Conservation (phyloP, 2,797 vertebrate species). For the Podarcis lilfordi region DNA sequence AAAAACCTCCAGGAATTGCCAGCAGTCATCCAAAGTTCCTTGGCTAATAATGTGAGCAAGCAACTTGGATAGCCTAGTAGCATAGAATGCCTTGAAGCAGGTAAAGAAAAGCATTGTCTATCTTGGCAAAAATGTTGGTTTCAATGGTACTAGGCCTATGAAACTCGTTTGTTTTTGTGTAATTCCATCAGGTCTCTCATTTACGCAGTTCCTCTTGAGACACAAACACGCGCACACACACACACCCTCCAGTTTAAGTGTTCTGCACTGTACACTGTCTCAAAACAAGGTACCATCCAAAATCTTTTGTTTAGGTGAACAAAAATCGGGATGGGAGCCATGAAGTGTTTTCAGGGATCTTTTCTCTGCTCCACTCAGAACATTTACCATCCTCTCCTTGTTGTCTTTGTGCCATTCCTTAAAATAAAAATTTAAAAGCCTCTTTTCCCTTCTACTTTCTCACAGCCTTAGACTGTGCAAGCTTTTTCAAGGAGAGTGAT, state of each 20-base stretch:
- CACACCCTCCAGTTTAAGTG: background rate
- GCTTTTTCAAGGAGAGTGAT: background rate
- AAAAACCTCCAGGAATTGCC: constrained; percentile 30
- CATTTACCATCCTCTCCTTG: background rate
- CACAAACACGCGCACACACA: background rate
- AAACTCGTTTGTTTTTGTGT: constrained; percentile 5
- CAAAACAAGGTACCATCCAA: background rate
- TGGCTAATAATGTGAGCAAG: constrained; percentile 27
- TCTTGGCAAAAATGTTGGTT: background rate
- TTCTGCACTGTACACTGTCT: background rate
- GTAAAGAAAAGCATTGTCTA: background rate
- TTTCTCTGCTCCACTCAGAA: background rate
- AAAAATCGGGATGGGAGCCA: background rate
- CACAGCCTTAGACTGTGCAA: background rate
- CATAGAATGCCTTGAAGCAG: background rate
- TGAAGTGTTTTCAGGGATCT: background rate
- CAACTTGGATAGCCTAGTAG: background rate
- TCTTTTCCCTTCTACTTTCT: background rate
- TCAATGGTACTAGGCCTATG: background rate
- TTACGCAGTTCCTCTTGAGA: background rate
- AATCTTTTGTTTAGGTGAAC: background rate
- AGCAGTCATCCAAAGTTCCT: constrained; percentile 1
- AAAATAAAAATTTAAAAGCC: background rate
- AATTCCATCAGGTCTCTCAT: background rate
- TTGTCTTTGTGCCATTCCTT: background rate